These are phyloP conservation scores for Acleris holmiana DNA, from an alignment of 2,888 invertebrate species.

Conservation along the genomic window DNA sequence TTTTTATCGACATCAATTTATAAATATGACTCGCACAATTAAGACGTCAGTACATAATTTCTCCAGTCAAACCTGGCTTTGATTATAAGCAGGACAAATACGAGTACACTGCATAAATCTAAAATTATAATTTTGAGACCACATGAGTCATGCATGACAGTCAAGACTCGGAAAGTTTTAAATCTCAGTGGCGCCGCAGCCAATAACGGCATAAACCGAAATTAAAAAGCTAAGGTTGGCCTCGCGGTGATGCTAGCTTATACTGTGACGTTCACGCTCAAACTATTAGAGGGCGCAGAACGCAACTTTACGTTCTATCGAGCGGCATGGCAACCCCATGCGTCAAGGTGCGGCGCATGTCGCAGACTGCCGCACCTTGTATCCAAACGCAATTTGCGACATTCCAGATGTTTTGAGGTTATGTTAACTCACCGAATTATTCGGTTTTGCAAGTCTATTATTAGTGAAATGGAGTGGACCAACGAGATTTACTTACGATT, in stretches of 20 bases:
- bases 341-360: slow-evolving; percentile 29
- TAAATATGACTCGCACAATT: too few species aligned
- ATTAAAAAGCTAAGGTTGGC: too few species aligned
- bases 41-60: too few species aligned
- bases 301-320: not conserved
- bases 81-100: too few species aligned
- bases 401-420: slow-evolving; percentile 22
- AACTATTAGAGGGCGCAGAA: slow-evolving; percentile 10
- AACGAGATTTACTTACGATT: slow-evolving; percentile 27
- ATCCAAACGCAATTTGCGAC: slow-evolving; percentile 19
- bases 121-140: too few species aligned
- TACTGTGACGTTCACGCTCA: not conserved
- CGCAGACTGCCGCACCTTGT: slow-evolving; percentile 31
- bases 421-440: slow-evolving; percentile 9
- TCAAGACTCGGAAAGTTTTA: too few species aligned
- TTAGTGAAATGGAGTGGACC: slow-evolving; percentile 28
- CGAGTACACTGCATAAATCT: too few species aligned
- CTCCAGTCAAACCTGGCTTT: too few species aligned
- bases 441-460: slow-evolving; percentile 2
- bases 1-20: too few species aligned
- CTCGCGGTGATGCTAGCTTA: not conserved
- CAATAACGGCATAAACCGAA: too few species aligned
- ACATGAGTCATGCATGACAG: too few species aligned
- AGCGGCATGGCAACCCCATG: slow-evolving; percentile 23
- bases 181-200: too few species aligned